phyloP scores from a whole-genome alignment of 2,797 vertebrate species.

The Myotis vivesi region DNA sequence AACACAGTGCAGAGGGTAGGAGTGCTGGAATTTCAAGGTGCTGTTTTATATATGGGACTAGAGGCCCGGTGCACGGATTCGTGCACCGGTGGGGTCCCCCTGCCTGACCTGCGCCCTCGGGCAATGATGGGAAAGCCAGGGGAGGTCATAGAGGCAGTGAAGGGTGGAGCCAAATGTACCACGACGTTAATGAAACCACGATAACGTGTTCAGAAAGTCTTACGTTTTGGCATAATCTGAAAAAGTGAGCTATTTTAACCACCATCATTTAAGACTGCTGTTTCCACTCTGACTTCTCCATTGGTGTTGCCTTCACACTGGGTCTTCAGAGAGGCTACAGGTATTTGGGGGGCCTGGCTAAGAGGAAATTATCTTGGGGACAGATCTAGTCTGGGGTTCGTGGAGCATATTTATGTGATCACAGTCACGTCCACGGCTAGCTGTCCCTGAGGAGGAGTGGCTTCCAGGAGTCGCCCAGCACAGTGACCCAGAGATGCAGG shows the following conservation, averaged over 20 bases:
- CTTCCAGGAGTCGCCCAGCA: background rate
- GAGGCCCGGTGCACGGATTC: no score
- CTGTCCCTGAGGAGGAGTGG: background rate
- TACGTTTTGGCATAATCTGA: background rate
- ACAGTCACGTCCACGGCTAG: background rate
- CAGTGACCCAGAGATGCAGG: background rate
- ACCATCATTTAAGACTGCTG: background rate
- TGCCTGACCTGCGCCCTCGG: no score
- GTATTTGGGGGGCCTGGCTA: background rate
- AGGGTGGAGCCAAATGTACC: background rate
- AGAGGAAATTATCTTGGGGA: background rate
- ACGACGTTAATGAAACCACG: background rate
- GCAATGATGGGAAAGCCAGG: background rate
- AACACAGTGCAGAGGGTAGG: background rate
- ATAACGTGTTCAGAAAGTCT: background rate
- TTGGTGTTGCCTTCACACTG: background rate
- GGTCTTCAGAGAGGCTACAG: background rate
- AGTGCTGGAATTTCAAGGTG: background rate
- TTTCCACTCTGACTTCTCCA: background rate
- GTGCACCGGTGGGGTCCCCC: rapidly evolving
- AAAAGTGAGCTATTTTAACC: background rate
- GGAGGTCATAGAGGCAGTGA: background rate
- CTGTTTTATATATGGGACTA: background rate
- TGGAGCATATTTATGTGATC: background rate
- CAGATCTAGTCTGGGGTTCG: background rate